Evolutionary conservation across 2,888 invertebrate species (phyloP).

Genomic region (Agonopterix heracliana): DNA sequence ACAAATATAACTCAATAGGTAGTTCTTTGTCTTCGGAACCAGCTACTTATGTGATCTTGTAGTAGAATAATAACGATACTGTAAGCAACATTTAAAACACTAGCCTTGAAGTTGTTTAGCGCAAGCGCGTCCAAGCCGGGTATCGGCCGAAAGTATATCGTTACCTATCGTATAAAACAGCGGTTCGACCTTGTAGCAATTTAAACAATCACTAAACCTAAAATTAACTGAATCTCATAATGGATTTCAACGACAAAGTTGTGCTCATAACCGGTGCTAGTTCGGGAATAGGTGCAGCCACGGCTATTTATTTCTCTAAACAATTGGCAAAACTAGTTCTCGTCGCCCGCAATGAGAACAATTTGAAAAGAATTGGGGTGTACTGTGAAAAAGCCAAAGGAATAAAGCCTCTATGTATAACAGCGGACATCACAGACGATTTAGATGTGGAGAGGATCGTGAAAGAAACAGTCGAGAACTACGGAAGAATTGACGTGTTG

Average conservation of each 20-base stretch:
- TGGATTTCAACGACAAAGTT: slow-evolving; percentile 79
- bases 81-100: too few relatives aligned
- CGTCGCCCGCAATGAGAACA: slow-evolving; percentile 70
- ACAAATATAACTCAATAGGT: too few relatives aligned
- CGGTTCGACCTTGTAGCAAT: too few relatives aligned
- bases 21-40: too few relatives aligned
- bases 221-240: slow-evolving; percentile 21
- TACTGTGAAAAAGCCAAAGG: slow-evolving; percentile 75
- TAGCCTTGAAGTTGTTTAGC: too few relatives aligned
- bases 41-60: too few relatives aligned
- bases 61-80: too few relatives aligned
- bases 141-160: too few relatives aligned
- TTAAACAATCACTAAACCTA: too few relatives aligned
- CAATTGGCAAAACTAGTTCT: slow-evolving; percentile 79
- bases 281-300: slow-evolving; percentile 84
- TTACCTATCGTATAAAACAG: too few relatives aligned
- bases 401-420: slow-evolving; percentile 71
- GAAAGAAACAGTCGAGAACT: slow-evolving; percentile 81
- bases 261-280: slow-evolving; percentile 82
- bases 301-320: slow-evolving; percentile 80
- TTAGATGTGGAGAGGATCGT: slow-evolving; percentile 79
- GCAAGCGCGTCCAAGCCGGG: too few relatives aligned
- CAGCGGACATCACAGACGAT: slow-evolving; percentile 82
- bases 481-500: slow-evolving; percentile 83
- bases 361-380: slow-evolving; percentile 50